phyloP scores from a whole-genome alignment of 2,113 vertebrate genomes.

The Mugil cephalus region DNA sequence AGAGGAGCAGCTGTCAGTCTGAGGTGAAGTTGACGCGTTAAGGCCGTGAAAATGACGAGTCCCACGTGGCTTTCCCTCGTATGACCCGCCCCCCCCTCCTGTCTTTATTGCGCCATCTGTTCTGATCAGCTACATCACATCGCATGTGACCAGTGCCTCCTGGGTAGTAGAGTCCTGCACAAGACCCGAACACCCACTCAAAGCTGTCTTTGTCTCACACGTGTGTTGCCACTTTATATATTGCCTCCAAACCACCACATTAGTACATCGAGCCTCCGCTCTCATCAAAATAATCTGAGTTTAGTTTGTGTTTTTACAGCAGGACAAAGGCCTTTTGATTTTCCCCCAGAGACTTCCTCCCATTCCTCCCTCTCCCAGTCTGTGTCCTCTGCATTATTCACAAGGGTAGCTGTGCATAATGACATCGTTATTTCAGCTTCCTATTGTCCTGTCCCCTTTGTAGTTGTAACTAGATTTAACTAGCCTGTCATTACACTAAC shows the following conservation, averaged over 20 bases:
- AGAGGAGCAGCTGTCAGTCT: constrained; percentile 59
- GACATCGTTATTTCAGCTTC: constrained; percentile 47
- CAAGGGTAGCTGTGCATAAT: constrained; percentile 51
- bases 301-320: neutral
- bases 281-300: neutral
- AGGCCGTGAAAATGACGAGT: constrained; percentile 46
- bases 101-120: constrained; percentile 66
- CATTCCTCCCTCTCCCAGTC: constrained; percentile 20
- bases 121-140: constrained; percentile 13
- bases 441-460: constrained; percentile 47
- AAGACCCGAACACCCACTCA: neutral
- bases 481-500: neutral
- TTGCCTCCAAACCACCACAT: neutral
- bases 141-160: constrained; percentile 25
- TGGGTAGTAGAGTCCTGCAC: constrained; percentile 3
- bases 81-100: constrained; percentile 16
- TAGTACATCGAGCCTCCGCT: neutral
- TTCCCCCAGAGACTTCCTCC: constrained; percentile 36
- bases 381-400: constrained; percentile 68
- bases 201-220: neutral
- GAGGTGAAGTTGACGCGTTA: constrained; percentile 32
- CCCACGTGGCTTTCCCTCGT: constrained; percentile 46
- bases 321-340: constrained; percentile 60
- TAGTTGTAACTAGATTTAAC: constrained; percentile 26
- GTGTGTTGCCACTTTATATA: rapidly evolving